These are phyloP conservation scores for Forbesichthys agassizii DNA, from an alignment of 2,113 vertebrate genomes.

Conservation along the genomic window DNA sequence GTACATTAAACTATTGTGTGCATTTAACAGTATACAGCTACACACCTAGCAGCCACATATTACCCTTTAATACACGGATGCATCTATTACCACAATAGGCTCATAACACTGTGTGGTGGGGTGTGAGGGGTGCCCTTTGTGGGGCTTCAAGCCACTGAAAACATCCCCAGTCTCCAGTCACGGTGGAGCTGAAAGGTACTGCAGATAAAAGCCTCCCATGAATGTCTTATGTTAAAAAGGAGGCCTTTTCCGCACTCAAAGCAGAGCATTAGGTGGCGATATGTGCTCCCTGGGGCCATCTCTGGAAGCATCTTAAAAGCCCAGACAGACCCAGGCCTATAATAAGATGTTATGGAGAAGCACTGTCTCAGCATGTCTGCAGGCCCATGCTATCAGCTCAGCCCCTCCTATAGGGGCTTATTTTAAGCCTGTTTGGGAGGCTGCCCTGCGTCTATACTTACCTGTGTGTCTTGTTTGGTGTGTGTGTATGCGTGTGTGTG, in stretches of 20 bases:
- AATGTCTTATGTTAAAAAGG: slow-evolving; percentile 3
- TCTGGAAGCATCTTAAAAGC: slow-evolving; percentile 64
- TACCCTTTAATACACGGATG: background rate
- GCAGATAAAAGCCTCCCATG: background rate
- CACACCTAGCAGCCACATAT: too few species aligned
- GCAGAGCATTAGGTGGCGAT: slow-evolving; percentile 45
- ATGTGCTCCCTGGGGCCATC: slow-evolving; percentile 49
- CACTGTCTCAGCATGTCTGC: slow-evolving; percentile 39
- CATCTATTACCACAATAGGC: background rate
- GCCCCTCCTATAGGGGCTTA: slow-evolving; percentile 53
- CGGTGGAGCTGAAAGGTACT: background rate
- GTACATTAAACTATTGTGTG: too few species aligned
- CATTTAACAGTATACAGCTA: background rate
- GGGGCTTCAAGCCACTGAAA: background rate
- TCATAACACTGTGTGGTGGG: background rate
- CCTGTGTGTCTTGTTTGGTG: slow-evolving; percentile 40
- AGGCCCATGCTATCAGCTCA: slow-evolving; percentile 44
- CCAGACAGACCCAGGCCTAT: slow-evolving; percentile 60
- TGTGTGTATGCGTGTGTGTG: slow-evolving; percentile 13
- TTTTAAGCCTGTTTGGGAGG: slow-evolving; percentile 63
- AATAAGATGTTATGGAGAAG: slow-evolving; percentile 71
- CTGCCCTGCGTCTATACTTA: slow-evolving; percentile 59
- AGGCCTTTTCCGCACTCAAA: slow-evolving; percentile 14
- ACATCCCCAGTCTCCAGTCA: background rate
- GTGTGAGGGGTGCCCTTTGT: background rate